phyloP scores from a whole-genome alignment of 2,113 vertebrate species.

The Gopherus evgoodei region DNA sequence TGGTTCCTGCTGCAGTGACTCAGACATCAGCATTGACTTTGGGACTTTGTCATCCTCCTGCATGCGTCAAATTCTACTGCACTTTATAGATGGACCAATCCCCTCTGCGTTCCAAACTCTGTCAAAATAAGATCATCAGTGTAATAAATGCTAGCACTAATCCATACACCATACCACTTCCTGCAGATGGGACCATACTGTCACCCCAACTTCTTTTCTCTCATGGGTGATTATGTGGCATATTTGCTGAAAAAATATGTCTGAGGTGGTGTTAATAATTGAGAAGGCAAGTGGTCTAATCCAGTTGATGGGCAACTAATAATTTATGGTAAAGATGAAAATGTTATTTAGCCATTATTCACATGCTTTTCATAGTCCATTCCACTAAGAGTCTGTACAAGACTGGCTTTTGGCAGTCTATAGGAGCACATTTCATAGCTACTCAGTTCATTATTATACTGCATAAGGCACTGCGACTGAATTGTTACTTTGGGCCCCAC shows the following conservation, averaged over 20 bases:
- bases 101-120: neutral
- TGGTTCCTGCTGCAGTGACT: neutral
- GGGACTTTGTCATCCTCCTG: neutral
- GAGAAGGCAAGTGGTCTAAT: neutral
- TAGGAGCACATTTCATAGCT: neutral
- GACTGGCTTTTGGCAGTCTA: neutral
- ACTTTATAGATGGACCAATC: neutral
- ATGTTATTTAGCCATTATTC: neutral
- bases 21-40: neutral
- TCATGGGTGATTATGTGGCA: neutral
- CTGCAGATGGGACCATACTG: neutral
- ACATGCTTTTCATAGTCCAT: neutral
- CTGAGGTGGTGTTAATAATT: neutral
- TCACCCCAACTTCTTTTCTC: neutral
- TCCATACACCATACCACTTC: neutral
- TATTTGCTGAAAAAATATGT: neutral
- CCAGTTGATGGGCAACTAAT: neutral
- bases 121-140: neutral
- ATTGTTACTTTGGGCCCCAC: neutral
- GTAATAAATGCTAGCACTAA: neutral
- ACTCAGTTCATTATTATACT: neutral
- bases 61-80: neutral
- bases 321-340: neutral
- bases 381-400: neutral
- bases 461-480: neutral